Percentiles rank a stretch among this genome's conserved stretches.
Evolutionary conservation across 64 coral and sea anemone species (phyloP).

Genomic region (Porites lutea): DNA sequence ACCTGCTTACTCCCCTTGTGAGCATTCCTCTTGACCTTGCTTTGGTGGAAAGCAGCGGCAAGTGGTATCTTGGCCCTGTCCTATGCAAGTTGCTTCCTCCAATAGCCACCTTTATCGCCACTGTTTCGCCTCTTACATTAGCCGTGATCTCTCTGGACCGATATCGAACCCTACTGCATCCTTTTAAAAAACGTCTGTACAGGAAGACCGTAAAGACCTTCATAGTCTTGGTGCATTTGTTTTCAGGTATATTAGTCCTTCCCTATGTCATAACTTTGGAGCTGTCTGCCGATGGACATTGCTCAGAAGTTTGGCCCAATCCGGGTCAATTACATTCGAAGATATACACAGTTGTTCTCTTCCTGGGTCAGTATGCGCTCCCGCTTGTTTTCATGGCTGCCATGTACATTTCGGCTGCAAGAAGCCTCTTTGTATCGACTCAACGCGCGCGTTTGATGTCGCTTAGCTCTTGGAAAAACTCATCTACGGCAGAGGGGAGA

Average conservation of each 20-base stretch:
- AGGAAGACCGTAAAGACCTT: slow-evolving; percentile 39
- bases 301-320: slow-evolving; percentile 54
- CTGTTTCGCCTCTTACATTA: slow-evolving; percentile 47
- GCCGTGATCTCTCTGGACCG: slow-evolving; percentile 61
- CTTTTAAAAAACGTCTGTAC: slow-evolving; percentile 57
- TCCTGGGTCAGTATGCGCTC: slow-evolving; percentile 61
- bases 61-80: slow-evolving; percentile 16
- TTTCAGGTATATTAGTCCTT: background rate
- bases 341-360: slow-evolving; percentile 70
- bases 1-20: slow-evolving; percentile 49
- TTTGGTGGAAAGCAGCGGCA: slow-evolving; percentile 8
- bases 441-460: slow-evolving; percentile 27
- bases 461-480: background rate
- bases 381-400: slow-evolving; percentile 60
- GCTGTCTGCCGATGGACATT: slow-evolving; percentile 1
- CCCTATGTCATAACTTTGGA: slow-evolving; percentile 17
- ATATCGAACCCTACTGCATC: slow-evolving; percentile 48
- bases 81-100: slow-evolving; percentile 56
- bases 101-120: slow-evolving; percentile 37
- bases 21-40: slow-evolving; percentile 62
- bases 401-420: slow-evolving; percentile 44
- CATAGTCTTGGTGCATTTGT: slow-evolving; percentile 10
- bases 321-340: slow-evolving; percentile 14
- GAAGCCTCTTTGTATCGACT: slow-evolving; percentile 28
- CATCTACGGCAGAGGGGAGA: background rate